phyloP scores from a whole-genome alignment of 1,140 invertebrate genomes.

The Apis cerana region DNA sequence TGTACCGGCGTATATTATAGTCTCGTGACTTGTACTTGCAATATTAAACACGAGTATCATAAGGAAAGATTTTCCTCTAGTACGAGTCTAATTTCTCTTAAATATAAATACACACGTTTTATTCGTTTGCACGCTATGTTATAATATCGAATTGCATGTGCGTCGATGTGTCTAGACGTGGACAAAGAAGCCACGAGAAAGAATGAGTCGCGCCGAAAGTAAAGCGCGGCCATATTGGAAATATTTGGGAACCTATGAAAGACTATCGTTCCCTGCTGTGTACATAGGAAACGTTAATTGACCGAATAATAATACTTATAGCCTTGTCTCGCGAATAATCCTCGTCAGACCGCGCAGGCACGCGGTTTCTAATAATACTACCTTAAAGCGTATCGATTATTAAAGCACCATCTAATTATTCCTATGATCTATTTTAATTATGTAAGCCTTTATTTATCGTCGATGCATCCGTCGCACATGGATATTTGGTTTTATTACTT shows the following conservation, averaged over 20 bases:
- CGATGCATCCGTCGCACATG: conserved; percentile 31
- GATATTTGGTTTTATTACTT: conserved; percentile 36
- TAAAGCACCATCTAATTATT: conserved; percentile 75
- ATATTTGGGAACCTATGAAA: conserved; percentile 3
- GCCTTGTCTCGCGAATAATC: conserved; percentile 7
- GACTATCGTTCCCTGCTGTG: conserved; percentile 27
- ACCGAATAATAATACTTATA: conserved; percentile 53
- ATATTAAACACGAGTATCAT: neutral
- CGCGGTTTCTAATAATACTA: conserved; percentile 62
- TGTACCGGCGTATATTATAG: neutral
- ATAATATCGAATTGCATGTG: neutral
- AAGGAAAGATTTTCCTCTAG: neutral
- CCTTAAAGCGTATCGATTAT: conserved; percentile 72
- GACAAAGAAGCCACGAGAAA: neutral
- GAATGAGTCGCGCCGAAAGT: neutral
- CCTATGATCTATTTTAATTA: conserved; percentile 65
- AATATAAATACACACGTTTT: neutral
- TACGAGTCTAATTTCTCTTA: neutral
- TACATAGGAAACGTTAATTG: conserved; percentile 28
- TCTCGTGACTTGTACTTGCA: neutral
- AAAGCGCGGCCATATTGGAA: neutral
- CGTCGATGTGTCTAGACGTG: neutral
- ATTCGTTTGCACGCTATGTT: neutral
- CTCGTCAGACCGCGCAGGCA: conserved; percentile 55
- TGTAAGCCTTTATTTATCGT: conserved; percentile 59